Base-by-base conservation (phyloP, 2,113 vertebrate genomes). In the Lophura nycthemera region DNA sequence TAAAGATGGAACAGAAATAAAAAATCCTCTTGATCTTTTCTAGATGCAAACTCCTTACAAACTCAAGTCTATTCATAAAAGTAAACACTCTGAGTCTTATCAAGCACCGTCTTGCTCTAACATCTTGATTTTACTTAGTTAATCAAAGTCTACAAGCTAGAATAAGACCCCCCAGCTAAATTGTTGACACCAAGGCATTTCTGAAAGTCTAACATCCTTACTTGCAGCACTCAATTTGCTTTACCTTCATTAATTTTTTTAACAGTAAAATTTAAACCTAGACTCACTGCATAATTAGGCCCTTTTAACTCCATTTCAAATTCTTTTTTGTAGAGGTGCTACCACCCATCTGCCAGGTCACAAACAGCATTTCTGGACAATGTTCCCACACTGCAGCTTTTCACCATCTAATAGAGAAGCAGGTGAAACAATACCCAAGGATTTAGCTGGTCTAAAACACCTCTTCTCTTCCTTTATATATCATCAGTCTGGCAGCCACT, bases 331-430 rank as follows among this genome's bases (percentile, higher is more conserved):
- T 36, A 36, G 69, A 90, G 74, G 83, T 54, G 14, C 42, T 73
- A 48, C 83, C 45, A 80, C 82, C 85, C 71, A 63, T n/a, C 75
- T 94, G 50, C 36, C 75, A 83, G 20, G 52, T 45, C 75, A 88
- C 19, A 78, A 61, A 75, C 20, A 59, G 36, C 59, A 66, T 17
- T 67, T 84, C 54, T 52, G 40, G 50, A 45, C 42, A 66, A 70
- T 0, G 1, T 12, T 81, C 71, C 48, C 36, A 65, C 0, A 0
- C 47, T 50, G 48, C 11, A 17, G 11, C 29, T 60, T 59, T 78
- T 88, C 36, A 64, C 30, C 30, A 66, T 14, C 47, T 34, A 83
- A 64, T 0, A 69, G 24, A 63, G 73, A 75, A 60, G 29, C 20
- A 60, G 30, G 79, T 22, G 66, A 82, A 93, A 75, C 7, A 42